phyloP scores from a whole-genome alignment of 1,140 invertebrate species.

The Apis dorsata region DNA sequence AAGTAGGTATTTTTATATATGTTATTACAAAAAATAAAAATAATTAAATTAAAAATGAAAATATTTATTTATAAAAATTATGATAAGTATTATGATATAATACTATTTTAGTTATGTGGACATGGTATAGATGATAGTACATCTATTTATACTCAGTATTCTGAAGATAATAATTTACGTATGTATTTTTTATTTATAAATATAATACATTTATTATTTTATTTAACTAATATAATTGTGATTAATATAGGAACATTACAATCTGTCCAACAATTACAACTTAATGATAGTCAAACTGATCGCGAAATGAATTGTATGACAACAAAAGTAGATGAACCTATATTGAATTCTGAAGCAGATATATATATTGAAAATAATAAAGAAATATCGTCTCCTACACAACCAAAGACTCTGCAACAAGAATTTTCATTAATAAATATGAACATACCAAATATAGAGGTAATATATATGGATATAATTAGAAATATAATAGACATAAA shows the following conservation, averaged over 20 bases:
- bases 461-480: conserved; percentile 72
- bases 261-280: conserved; percentile 75
- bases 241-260: conserved; percentile 70
- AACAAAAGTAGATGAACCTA: conserved; percentile 67
- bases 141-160: conserved; percentile 76
- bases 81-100: conserved; percentile 7
- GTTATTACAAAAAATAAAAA: no score
- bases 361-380: conserved; percentile 71
- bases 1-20: conserved; percentile 75
- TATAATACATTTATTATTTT: background rate
- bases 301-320: conserved; percentile 72
- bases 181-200: conserved; percentile 23
- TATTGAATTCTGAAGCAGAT: conserved; percentile 63
- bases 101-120: conserved; percentile 71
- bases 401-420: conserved; percentile 86
- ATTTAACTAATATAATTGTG: conserved; percentile 15
- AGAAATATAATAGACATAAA: background rate
- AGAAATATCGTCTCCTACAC: conserved; percentile 77
- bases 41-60: conserved; percentile 6
- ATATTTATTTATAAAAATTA: background rate
- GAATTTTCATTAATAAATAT: conserved; percentile 93
- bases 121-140: conserved; percentile 75
- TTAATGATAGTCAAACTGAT: conserved; percentile 73
- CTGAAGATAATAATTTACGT: conserved; percentile 76
- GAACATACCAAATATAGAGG: conserved; percentile 91